A percentile compares a stretch with the other conserved stretches of the same genome.
Conservation (phyloP, 2,797 vertebrate species). For the Anniella stebbinsi region DNA sequence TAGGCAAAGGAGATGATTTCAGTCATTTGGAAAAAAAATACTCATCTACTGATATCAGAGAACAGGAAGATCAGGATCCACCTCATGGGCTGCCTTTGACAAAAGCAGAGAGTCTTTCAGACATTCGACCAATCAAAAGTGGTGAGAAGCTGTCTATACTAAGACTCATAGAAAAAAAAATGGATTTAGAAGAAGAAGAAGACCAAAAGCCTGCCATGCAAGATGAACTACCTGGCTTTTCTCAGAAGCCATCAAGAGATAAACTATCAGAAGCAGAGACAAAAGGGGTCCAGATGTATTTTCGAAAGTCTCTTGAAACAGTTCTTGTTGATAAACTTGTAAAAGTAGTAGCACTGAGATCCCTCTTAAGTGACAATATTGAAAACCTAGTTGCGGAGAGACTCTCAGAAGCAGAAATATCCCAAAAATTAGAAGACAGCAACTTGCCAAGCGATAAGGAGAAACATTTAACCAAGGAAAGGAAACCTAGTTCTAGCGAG, state of each 20-base stretch:
- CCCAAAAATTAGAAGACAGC: conserved; percentile 28
- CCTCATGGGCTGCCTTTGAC: conserved; percentile 43
- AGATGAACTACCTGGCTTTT: conserved; percentile 24
- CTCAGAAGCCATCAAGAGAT: not conserved
- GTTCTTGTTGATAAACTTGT: conserved; percentile 54
- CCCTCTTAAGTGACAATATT: conserved; percentile 67
- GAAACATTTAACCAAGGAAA: conserved; percentile 22
- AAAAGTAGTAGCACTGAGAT: conserved; percentile 53
- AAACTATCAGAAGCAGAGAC: conserved; percentile 41
- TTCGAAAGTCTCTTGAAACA: conserved; percentile 22
- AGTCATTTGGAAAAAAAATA: conserved; percentile 15
- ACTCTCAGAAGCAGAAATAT: conserved; percentile 44
- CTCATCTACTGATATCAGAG: conserved; percentile 47
- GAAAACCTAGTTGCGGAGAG: conserved; percentile 56
- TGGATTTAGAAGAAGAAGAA: conserved; percentile 44
- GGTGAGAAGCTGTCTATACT: conserved; percentile 28
- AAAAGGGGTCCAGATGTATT: not conserved
- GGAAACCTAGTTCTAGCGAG: conserved; percentile 31
- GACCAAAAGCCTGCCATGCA: conserved; percentile 3
- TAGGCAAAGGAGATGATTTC: conserved; percentile 31
- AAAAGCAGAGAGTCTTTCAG: not conserved
- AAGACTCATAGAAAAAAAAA: conserved; percentile 38
- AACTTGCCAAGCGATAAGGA: conserved; percentile 7
- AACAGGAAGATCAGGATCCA: conserved; percentile 76
- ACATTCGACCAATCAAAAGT: not conserved